Base-by-base conservation (phyloP, 2,797 vertebrate genomes). In the Acanthis flammea region DNA sequence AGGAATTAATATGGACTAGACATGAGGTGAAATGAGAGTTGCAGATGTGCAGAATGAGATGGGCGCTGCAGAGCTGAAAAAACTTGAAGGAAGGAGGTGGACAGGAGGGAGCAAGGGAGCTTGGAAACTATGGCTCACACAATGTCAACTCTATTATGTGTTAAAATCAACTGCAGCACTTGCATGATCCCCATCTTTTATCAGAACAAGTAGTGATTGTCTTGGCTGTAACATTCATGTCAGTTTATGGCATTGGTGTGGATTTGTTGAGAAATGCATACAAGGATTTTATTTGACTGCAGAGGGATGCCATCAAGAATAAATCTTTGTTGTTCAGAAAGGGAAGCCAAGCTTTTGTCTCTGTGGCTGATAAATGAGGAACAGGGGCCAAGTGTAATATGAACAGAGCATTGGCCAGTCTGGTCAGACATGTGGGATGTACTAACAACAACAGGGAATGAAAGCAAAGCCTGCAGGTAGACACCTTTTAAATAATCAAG, bases 401-500 rank as follows among this genome's bases (percentile, higher is more conserved):
- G 86, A 95, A 75, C 31, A 53, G 80, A 95, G 81, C 68, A 50
- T 55, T 92, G 94, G 76, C 54, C 41, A 27, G 89, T 72, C 76
- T 79, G 89, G 86, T 86, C 89, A 79, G 92, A 91, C 82, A 37
- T 50, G 85, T 86, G 96, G 82, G 94, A 94, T 78, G 73, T 78
- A 48, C 94, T 94, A 76, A 87, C 71, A 88, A 72, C 90, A 88
- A 37, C 83, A 83, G 58, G 35, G 80, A 84, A 84, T 33, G 85
- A 92, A 95, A 96, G 92, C 3, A 5, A 90, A 96, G 90, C 82
- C 87, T 88, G 70, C 88, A 93, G 90, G 91, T 88, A 90, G 82
- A 65, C 94, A 96, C 90, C 85, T 95, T 96, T 51, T 96, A 95
- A 95, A 96, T 96, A 96, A 96, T 77, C 68, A 51, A 86, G 68